A percentile compares a stretch with the other conserved stretches of the same genome.
Evolutionary conservation across 2,113 vertebrate species (phyloP).

Genomic region (Lucifuga dentata): DNA sequence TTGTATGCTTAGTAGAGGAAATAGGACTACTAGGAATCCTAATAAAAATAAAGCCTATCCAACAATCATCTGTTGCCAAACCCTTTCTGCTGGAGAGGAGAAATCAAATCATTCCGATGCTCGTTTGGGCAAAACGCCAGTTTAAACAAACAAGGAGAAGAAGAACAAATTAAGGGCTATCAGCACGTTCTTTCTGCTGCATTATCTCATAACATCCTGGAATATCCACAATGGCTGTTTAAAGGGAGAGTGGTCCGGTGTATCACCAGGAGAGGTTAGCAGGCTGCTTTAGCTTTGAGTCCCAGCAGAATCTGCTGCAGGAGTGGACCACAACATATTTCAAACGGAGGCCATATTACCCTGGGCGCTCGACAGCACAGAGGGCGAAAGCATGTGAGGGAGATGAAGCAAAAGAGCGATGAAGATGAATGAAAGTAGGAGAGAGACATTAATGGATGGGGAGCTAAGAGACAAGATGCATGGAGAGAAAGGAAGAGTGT

Average conservation of each 20-base stretch:
- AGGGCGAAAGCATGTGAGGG: not conserved
- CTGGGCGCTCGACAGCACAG: conserved; percentile 1
- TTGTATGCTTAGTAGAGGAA: conserved; percentile 18
- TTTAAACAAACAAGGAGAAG: conserved; percentile 10
- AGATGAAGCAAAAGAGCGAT: conserved; percentile 22
- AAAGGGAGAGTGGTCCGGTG: not conserved
- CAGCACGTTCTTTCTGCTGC: conserved; percentile 5
- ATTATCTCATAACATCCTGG: conserved; percentile 4
- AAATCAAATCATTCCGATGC: conserved; percentile 39
- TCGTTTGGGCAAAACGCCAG: conserved; percentile 16
- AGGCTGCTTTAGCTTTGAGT: not conserved
- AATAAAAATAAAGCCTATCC: conserved; percentile 45
- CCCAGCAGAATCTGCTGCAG: conserved; percentile 6
- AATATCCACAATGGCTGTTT: not conserved
- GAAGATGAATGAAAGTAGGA: conserved; percentile 6
- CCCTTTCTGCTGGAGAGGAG: conserved; percentile 5
- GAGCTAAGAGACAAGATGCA: conserved; percentile 41
- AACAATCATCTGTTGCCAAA: conserved; percentile 25
- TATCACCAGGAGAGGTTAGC: conserved; percentile 6
- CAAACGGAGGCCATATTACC: conserved; percentile 12
- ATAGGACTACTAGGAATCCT: conserved; percentile 27
- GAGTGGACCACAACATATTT: conserved; percentile 15
- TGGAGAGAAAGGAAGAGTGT: conserved; percentile 3
- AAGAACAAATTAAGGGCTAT: conserved; percentile 11
- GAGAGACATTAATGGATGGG: conserved; percentile 26